A percentile compares a stretch with the other conserved stretches of the same genome.
phyloP scores from a whole-genome alignment of 2,888 invertebrate species.

The Cephus spinipes region DNA sequence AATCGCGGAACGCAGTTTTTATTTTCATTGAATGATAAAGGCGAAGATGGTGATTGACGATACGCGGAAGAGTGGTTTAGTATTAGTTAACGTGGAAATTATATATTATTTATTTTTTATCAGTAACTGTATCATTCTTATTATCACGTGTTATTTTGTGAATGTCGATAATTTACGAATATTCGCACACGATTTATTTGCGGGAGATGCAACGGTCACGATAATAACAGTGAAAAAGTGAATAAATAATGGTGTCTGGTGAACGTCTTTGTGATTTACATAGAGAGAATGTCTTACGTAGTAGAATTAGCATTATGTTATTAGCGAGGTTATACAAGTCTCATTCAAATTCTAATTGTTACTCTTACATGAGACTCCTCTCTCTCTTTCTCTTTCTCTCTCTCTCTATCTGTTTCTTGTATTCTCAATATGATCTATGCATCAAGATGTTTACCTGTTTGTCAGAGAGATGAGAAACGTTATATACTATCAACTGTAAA shows the following conservation, averaged over 20 bases:
- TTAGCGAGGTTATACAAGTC: not conserved
- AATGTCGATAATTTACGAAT: not conserved
- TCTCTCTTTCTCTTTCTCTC: not conserved
- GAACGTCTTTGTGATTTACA: constrained; percentile 20
- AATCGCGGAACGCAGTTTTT: not conserved
- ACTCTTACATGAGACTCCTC: not conserved
- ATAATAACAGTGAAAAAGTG: not conserved
- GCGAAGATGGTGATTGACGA: not conserved
- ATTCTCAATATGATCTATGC: not conserved
- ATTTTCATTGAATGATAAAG: not conserved
- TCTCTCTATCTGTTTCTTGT: not conserved
- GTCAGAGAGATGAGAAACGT: not conserved
- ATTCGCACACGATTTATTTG: not conserved
- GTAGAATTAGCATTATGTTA: not conserved
- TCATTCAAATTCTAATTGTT: not conserved
- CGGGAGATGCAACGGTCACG: not conserved
- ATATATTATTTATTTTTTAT: not conserved
- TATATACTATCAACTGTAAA: not conserved
- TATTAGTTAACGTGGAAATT: not conserved
- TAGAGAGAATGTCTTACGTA: constrained; percentile 9
- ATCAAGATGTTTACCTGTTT: not conserved
- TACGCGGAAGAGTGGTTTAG: not conserved
- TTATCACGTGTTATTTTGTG: not conserved
- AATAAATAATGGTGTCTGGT: constrained; percentile 17
- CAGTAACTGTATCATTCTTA: not conserved